These are phyloP conservation scores for Pangasius sanitwongsei DNA, from an alignment of 2,797 vertebrate genomes.

Conservation along the genomic window DNA sequence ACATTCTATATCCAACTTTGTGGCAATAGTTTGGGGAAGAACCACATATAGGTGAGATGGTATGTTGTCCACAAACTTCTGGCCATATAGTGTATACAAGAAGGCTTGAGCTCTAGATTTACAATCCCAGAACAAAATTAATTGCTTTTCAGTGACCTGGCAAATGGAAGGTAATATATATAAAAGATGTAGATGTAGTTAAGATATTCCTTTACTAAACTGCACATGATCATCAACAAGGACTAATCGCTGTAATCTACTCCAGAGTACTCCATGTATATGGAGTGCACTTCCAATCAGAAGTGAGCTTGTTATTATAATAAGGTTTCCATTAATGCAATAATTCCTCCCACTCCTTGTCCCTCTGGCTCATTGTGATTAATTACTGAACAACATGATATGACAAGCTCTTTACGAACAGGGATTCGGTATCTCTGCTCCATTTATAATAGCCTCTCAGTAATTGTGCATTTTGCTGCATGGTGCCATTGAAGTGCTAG, in stretches of 20 bases:
- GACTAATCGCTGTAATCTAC: not conserved
- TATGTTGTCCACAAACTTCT: not conserved
- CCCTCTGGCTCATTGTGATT: conserved; percentile 20
- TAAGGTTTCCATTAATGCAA: conserved; percentile 35
- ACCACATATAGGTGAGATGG: not conserved
- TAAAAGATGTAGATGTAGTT: not conserved
- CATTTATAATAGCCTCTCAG: conserved; percentile 8
- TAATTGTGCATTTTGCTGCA: conserved; percentile 37
- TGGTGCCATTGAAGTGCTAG: conserved; percentile 32
- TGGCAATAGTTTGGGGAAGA: not conserved
- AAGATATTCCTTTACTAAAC: conserved; percentile 8
- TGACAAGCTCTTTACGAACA: conserved; percentile 16
- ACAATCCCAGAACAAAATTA: not conserved
- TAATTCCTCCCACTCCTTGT: conserved; percentile 1
- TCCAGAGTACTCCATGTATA: conserved; percentile 17
- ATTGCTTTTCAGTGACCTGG: not conserved
- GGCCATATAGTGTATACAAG: not conserved
- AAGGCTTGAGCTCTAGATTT: not conserved
- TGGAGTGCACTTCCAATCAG: conserved; percentile 10
- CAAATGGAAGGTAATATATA: not conserved
- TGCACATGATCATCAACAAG: not conserved
- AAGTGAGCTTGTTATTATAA: conserved; percentile 12
- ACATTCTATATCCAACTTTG: not conserved
- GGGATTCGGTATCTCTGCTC: conserved; percentile 17
- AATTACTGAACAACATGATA: conserved; percentile 37